Evolutionary conservation across 2,113 vertebrate genomes (phyloP), one percentile per base, ranked within the genome.

Genomic region (Etheostoma cragini): DNA sequence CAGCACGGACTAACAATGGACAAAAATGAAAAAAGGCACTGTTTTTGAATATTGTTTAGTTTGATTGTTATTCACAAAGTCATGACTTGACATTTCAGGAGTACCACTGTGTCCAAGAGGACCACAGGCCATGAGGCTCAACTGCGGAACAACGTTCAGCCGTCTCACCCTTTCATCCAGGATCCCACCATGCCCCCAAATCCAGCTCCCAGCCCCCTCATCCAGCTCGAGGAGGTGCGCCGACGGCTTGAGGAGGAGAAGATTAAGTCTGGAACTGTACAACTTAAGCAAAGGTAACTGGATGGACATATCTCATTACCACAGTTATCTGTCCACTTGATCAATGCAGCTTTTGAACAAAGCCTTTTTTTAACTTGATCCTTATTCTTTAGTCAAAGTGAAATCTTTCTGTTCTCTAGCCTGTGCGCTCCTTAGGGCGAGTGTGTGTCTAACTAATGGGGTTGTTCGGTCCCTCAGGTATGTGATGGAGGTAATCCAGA

Each of bases 141-240:
- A 76, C 92, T 96, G 19, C 95, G 96, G 11, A 97, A 96, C 8
- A 92, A 93, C 0, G 91, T 92, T 56, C 97, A 97, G 87, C 97
- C 97, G 0, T 98, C 97, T 0, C 97, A 99, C 86, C 98, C 97
- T 45, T 98, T 98, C 94, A 96, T 98, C 84, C 98, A 98, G 88
- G 98, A 99, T 79, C 98, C 97, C 22, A 97, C 97, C 62, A 98
- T 98, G 97, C 98, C 97, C 0, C 97, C 97, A 81, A 98, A 98
- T 85, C 98, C 97, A 0, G 97, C 97, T 5, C 97, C 98, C 84
- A 98, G 97, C 90, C 98, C 98, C 2, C 95, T 99, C 80, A 99
- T 97, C 15, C 98, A 99, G 92, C 95, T 99, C 92, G 97, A 98
- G 82, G 97, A 99, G 91, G 98, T 97, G 16, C 95, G 97, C 19